Base-by-base conservation (phyloP, 2,888 invertebrate genomes). In the Nymphalis urticae region DNA sequence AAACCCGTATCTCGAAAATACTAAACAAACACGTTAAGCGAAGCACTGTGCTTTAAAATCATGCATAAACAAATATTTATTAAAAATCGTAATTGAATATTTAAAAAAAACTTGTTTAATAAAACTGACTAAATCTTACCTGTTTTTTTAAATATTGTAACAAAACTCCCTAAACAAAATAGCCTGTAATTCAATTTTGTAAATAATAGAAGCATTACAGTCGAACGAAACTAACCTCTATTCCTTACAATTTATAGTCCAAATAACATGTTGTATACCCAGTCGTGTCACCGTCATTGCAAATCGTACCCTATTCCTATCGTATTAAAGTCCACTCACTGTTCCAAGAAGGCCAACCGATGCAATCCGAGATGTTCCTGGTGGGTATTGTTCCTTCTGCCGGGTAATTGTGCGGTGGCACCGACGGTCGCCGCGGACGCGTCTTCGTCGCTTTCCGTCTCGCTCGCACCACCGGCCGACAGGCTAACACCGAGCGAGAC, bases 381-480 rank as follows among this genome's bases (percentile, higher is more conserved):
- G 72, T 93, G 92, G 63, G 91, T 82, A 86, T 91, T 84, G 79
- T 82, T 85, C 70, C 85, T 70, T 21, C 89, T 71, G 0, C 90
- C 82, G 68, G 88, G 82, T 77, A 88, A 80, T 70, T 81, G 80
- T 48, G 81, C 76, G 58, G 81, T 76, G 72, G 90, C 89, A 69
- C 91, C 86, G 27, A 80, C 86, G 0, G 88, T 83, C 9, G 88
- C 88, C 60, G 89, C 87, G 56, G 93, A 88, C 51, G 94, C 88
- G 80, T 95, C 95, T 78, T 95, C 96, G 88, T 96, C 96, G 73
- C 95, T 96, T 88, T 96, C 96, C 85, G 96, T 96, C 93, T 96
- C 94, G 82, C 91, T 95, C 85, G 95, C 95, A 85, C 95, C 88
- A 72, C 84, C 86, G 76, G 82, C 80, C 68, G 93, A 86, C 85